Percentiles rank a stretch among this genome's conserved stretches.
These are phyloP conservation scores for Caenorhabditis brenneri DNA, from an alignment of 1,140 invertebrate genomes.

Conservation along the genomic window DNA sequence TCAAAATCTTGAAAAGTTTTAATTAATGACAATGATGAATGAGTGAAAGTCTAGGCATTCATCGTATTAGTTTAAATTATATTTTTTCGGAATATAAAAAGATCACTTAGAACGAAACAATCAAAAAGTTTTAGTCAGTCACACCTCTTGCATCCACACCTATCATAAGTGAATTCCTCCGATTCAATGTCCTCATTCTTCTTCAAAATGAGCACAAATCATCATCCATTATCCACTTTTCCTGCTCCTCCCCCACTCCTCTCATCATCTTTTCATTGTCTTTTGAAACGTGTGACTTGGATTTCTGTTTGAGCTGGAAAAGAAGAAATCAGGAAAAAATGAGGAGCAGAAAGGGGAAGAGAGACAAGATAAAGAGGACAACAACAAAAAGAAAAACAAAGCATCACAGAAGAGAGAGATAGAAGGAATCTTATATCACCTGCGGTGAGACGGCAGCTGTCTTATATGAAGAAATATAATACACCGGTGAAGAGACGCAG, in stretches of 20 bases:
- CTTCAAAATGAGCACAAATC: background rate
- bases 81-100: too few relatives aligned
- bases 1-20: too few relatives aligned
- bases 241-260: background rate
- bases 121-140: too few relatives aligned
- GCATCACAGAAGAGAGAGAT: slow-evolving; percentile 7
- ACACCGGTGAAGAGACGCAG: background rate
- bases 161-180: too few relatives aligned
- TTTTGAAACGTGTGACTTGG: slow-evolving; percentile 2
- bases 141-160: too few relatives aligned
- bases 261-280: background rate
- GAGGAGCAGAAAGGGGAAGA: background rate
- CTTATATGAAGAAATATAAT: background rate
- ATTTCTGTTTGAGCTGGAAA: slow-evolving; percentile 2
- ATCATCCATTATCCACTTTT: background rate
- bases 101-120: too few relatives aligned
- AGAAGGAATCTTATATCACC: background rate
- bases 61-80: too few relatives aligned
- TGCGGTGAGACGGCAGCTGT: slow-evolving; percentile 38
- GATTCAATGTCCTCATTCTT: background rate
- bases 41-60: too few relatives aligned
- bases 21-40: too few relatives aligned
- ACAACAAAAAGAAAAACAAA: slow-evolving; percentile 37
- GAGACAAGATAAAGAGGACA: background rate
- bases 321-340: background rate